These are phyloP conservation scores for Pegoplata infirma DNA, from an alignment of 2,888 invertebrate genomes.

Conservation along the genomic window DNA sequence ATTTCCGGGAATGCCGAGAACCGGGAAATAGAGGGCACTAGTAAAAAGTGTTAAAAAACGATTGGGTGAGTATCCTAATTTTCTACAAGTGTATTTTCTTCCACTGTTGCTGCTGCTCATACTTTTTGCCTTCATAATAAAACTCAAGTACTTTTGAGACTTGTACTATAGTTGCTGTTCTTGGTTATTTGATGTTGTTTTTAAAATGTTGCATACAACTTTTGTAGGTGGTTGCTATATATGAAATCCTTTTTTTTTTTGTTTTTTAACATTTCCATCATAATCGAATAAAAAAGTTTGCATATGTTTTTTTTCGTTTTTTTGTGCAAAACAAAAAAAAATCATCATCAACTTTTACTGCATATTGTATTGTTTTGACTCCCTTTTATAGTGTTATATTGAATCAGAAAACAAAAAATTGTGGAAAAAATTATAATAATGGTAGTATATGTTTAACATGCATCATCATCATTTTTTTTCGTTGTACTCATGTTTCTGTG, in stretches of 20 bases:
- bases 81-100: constrained; percentile 3
- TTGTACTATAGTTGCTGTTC: constrained; percentile 20
- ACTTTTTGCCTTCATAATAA: constrained; percentile 2
- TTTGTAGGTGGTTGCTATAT: constrained; percentile 9
- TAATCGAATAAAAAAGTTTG: constrained; percentile 43
- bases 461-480: constrained; percentile 41
- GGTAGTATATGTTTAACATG: constrained; percentile 41
- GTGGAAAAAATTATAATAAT: constrained; percentile 22
- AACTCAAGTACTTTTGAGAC: constrained; percentile 26
- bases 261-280: constrained; percentile 26
- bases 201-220: neutral
- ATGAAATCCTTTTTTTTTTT: too few species aligned
- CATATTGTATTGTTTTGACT: constrained; percentile 20
- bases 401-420: constrained; percentile 18
- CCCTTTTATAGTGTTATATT: constrained; percentile 16
- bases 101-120: neutral
- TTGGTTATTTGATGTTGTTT: constrained; percentile 1
- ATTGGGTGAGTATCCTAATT: neutral
- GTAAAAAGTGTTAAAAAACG: too few species aligned
- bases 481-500: neutral
- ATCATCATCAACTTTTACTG: constrained; percentile 8
- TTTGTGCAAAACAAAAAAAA: neutral
- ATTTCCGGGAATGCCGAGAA: too few species aligned
- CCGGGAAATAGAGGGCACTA: neutral
- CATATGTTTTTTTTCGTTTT: neutral